Percentiles rank a stretch among this genome's conserved stretches.
These are phyloP conservation scores for Pecten maximus DNA, from an alignment of 2,888 invertebrate genomes.

Conservation along the genomic window DNA sequence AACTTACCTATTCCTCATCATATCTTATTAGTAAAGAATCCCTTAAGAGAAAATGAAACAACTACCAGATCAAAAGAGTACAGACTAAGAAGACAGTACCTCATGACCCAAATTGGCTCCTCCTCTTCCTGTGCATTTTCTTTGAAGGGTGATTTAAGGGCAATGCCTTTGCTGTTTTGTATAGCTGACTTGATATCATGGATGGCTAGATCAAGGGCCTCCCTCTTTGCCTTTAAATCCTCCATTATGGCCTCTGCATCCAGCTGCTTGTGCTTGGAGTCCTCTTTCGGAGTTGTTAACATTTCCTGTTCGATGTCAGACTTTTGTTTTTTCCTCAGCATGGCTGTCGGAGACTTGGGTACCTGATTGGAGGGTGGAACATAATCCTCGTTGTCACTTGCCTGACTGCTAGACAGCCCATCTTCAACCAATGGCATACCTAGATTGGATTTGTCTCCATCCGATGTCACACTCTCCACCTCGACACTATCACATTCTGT, in stretches of 20 bases:
- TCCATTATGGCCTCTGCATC: constrained; percentile 78
- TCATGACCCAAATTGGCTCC: constrained; percentile 81
- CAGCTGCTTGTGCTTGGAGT: constrained; percentile 67
- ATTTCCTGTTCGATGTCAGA: constrained; percentile 72
- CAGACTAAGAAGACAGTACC: constrained; percentile 64
- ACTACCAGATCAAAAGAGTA: too few relatives aligned
- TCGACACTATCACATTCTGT: constrained; percentile 96
- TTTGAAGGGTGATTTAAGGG: constrained; percentile 70
- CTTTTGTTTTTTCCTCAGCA: constrained; percentile 84
- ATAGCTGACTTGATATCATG: constrained; percentile 92
- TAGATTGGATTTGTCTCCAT: constrained; percentile 74
- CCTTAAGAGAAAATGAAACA: neutral
- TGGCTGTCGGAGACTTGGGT: constrained; percentile 87
- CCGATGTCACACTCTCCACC: constrained; percentile 86
- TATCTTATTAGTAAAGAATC: too few relatives aligned
- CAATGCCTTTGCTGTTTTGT: constrained; percentile 86
- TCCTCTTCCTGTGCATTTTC: constrained; percentile 59
- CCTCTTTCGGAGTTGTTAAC: constrained; percentile 40
- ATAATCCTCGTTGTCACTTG: constrained; percentile 90
- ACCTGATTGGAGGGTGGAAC: constrained; percentile 82
- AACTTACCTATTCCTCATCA: too few relatives aligned
- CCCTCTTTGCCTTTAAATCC: constrained; percentile 76
- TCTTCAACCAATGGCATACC: constrained; percentile 95
- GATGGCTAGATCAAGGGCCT: constrained; percentile 85
- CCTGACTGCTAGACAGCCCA: constrained; percentile 96